phyloP scores from a whole-genome alignment of 2,888 invertebrate species.

The Trachelus stipa region DNA sequence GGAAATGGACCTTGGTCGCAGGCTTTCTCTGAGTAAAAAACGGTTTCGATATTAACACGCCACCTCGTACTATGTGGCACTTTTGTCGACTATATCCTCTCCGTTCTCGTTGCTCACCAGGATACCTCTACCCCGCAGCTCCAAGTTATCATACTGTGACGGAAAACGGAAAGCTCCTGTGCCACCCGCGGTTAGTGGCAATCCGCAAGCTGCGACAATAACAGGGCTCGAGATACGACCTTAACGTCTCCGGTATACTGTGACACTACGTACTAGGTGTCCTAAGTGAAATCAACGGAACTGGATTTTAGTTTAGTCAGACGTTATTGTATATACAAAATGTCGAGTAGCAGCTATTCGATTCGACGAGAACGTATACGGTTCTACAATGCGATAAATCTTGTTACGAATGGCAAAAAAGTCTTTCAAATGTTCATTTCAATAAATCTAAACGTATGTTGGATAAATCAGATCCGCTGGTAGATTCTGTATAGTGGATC shows the following conservation, averaged over 20 bases:
- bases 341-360: no score
- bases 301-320: background rate
- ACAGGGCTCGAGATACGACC: background rate
- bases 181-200: background rate
- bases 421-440: background rate
- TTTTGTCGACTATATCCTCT: background rate
- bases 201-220: background rate
- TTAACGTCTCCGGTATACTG: background rate
- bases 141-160: background rate
- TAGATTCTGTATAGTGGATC: background rate
- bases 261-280: background rate
- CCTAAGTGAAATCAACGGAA: background rate
- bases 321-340: no score
- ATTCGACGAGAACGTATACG: background rate
- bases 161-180: background rate
- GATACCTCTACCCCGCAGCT: background rate
- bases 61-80: background rate
- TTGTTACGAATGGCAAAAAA: background rate
- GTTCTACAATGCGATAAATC: background rate
- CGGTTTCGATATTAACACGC: background rate
- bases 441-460: no score
- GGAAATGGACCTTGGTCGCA: background rate
- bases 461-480: background rate
- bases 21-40: background rate
- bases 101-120: background rate